phyloP scores from a whole-genome alignment of 1,140 invertebrate species.

The Chymomyza costata region DNA sequence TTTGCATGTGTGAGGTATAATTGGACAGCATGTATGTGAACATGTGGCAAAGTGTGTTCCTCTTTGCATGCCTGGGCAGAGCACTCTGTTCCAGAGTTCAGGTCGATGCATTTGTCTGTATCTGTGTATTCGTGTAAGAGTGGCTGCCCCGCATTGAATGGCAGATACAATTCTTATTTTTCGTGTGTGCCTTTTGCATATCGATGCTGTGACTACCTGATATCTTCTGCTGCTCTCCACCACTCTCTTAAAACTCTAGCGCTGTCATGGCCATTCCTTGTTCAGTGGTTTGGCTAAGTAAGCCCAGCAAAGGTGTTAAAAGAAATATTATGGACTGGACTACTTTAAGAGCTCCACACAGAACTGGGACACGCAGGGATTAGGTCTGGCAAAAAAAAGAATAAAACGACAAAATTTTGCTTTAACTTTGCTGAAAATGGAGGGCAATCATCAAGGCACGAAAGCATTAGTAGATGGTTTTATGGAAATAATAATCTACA shows the following conservation, averaged over 20 bases:
- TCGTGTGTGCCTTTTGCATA: slow-evolving; percentile 50
- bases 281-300: slow-evolving; percentile 2
- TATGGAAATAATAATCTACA: too few species aligned
- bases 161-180: slow-evolving; percentile 38
- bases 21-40: slow-evolving; percentile 47
- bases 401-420: too few species aligned
- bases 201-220: slow-evolving; percentile 50
- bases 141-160: slow-evolving; percentile 35
- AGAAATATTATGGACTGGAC: too few species aligned
- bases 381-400: too few species aligned
- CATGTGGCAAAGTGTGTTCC: slow-evolving; percentile 5
- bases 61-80: neutral
- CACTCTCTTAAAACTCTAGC: slow-evolving; percentile 2
- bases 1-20: slow-evolving; percentile 69
- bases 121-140: slow-evolving; percentile 9
- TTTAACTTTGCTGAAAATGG: too few species aligned
- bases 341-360: too few species aligned
- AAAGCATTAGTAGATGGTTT: too few species aligned
- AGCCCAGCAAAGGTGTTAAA: neutral
- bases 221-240: slow-evolving; percentile 9
- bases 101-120: too few species aligned
- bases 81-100: too few species aligned
- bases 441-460: too few species aligned
- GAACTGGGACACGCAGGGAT: too few species aligned
- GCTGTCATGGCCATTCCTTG: slow-evolving; percentile 5